Base-by-base conservation (phyloP, 53 echinoderm and acorn worm genomes). In the Crossaster papposus region DNA sequence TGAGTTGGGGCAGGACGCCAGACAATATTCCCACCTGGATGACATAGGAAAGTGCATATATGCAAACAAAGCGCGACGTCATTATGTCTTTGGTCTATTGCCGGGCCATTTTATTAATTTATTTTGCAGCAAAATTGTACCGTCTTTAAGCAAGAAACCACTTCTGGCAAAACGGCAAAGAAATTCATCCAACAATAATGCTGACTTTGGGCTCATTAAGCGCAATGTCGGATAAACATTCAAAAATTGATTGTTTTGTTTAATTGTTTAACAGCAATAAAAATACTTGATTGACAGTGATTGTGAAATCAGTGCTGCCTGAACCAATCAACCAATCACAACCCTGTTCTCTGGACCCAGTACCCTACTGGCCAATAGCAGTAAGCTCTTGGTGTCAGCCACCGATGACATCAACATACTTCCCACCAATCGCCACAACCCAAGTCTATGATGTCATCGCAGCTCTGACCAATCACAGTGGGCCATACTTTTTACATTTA, bases 381-480 rank as follows among this genome's bases (percentile, higher is more conserved):
- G 73, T 12, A 75, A 26, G 74, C 4, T 85, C n/a, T 74, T 79
- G 51, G 50, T 51, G 8, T 79, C 32, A 14, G 20, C 18, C 2
- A 79, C 52, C 51, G n/a, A 87, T 87, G 77, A 87, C 77, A 87
- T 87, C 87, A 87, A 36, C 85, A 74, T 72, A 72, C 37, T 34
- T 77, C 63, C 73, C 53, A 77, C 87, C 87, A 87, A 87, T 76
- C 58, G 72, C 20, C 74, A 82, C 65, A 54, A 32, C 34, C 28
- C 77, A 23, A 36, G 17, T 87, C 62, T 33, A 77, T 87, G 87
- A 77, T 87, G 87, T 87, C 87, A 87, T 77, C 31, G 28, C 22
- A 87, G 29, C 63, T 87, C 77, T 37, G 77, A 33, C 87, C 87
- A 87, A 87, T 87, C 77, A 55, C 31, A 26, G 30, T 14, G 36